These are phyloP conservation scores for Phrynosoma platyrhinos DNA, from an alignment of 2,113 vertebrate genomes.

Conservation along the genomic window DNA sequence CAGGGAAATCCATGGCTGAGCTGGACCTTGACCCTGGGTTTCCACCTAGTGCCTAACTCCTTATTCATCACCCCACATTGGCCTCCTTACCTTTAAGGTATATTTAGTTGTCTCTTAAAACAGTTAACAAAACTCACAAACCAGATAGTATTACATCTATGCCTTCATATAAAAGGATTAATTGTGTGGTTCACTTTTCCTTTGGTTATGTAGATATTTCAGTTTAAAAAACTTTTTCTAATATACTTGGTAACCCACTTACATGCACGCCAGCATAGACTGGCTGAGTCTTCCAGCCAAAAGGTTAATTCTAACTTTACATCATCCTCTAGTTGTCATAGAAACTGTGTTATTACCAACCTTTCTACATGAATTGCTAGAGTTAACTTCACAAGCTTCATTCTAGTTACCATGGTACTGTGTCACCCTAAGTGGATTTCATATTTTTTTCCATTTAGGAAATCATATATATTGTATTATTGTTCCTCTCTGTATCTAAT, in stretches of 20 bases:
- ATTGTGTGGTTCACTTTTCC: background rate
- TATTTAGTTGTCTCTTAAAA: slow-evolving; percentile 5
- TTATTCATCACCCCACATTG: background rate
- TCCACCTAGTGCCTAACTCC: background rate
- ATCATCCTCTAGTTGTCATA: slow-evolving; percentile 10
- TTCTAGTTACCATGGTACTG: slow-evolving; percentile 29
- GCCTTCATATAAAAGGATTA: background rate
- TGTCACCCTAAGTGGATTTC: background rate
- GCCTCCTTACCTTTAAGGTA: background rate
- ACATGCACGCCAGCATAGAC: background rate
- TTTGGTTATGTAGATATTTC: slow-evolving; percentile 1
- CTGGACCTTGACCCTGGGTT: background rate
- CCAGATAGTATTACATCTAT: background rate
- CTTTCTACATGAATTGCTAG: slow-evolving; percentile 10
- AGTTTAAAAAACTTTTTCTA: background rate
- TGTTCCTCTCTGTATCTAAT: background rate
- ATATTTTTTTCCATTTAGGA: background rate
- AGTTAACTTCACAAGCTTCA: slow-evolving; percentile 33
- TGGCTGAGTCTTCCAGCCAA: background rate
- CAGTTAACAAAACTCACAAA: background rate
- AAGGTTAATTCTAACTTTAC: slow-evolving; percentile 21
- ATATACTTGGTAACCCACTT: slow-evolving; percentile 16
- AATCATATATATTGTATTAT: background rate
- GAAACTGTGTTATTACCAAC: slow-evolving; percentile 23
- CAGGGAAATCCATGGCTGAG: background rate